Evolutionary conservation across 2,113 vertebrate species (phyloP).

Genomic region (Vimba vimba): DNA sequence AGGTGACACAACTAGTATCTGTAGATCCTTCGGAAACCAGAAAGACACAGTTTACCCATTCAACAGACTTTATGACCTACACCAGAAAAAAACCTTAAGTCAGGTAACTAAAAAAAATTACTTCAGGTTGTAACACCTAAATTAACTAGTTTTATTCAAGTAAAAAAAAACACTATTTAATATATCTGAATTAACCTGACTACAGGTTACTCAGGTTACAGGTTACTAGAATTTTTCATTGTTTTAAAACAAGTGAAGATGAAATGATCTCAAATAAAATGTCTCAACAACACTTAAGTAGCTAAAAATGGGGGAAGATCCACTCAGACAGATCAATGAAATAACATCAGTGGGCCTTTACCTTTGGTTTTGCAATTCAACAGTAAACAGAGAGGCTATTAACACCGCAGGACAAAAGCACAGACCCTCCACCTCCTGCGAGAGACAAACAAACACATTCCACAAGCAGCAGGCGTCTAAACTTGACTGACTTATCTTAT

Average conservation of each 20-base stretch:
- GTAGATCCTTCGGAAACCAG: too few relatives aligned
- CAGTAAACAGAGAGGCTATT: conserved; percentile 33
- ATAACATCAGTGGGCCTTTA: conserved; percentile 10
- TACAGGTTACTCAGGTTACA: not conserved
- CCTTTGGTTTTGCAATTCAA: conserved; percentile 43
- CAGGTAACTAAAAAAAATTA: not conserved
- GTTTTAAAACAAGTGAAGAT: not conserved
- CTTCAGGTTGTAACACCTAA: not conserved
- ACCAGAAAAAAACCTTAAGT: not conserved
- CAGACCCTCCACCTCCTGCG: conserved; percentile 2
- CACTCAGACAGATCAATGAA: conserved; percentile 8
- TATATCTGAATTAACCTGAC: not conserved
- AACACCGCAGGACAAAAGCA: conserved; percentile 49
- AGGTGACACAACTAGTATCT: not conserved
- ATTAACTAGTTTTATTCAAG: not conserved
- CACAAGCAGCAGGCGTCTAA: conserved; percentile 45
- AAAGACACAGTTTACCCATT: not conserved
- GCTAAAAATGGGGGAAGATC: not conserved
- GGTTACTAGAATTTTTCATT: not conserved
- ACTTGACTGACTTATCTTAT: conserved; percentile 51
- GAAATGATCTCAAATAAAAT: not conserved
- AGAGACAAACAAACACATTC: conserved; percentile 46
- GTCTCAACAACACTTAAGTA: not conserved
- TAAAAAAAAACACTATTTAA: not conserved
- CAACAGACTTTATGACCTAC: not conserved